A percentile compares a stretch with the other conserved stretches of the same genome.
Conservation (phyloP, 2,113 vertebrate species). For the Nansenia antarctica region DNA sequence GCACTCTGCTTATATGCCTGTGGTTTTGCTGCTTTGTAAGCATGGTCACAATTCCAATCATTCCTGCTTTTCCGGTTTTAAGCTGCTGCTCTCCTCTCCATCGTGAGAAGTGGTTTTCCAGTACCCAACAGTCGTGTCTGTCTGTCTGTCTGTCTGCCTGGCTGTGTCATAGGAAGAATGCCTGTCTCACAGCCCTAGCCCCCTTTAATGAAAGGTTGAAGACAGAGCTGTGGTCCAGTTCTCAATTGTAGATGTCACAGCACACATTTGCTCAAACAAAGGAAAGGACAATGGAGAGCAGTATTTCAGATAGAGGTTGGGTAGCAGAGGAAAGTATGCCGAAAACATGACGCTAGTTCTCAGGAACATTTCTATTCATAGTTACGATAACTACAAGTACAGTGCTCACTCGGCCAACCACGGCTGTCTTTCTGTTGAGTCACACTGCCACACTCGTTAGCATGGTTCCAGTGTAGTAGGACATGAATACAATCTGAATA, state of each 20-base stretch:
- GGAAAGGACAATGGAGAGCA: background rate
- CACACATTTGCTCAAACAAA: slow-evolving; percentile 9
- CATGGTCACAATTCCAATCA: slow-evolving; percentile 5
- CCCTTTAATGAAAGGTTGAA: background rate
- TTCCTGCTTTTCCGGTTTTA: slow-evolving; percentile 1
- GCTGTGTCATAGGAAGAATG: background rate
- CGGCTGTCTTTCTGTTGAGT: slow-evolving; percentile 47
- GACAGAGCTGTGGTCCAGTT: background rate
- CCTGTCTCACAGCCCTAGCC: background rate
- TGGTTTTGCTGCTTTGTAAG: slow-evolving; percentile 8
- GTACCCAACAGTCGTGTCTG: background rate
- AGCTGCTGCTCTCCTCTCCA: background rate
- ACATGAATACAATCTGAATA: background rate
- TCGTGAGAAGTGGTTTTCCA: background rate
- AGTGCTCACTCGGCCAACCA: slow-evolving; percentile 40
- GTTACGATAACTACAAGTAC: slow-evolving; percentile 22
- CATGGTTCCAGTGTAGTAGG: background rate
- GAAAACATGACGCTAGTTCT: slow-evolving; percentile 15
- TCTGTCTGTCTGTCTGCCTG: background rate
- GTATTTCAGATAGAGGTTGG: background rate
- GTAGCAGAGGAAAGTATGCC: background rate
- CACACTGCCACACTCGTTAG: slow-evolving; percentile 13
- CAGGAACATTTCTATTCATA: slow-evolving; percentile 33
- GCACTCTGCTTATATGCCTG: background rate
- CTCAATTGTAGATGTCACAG: background rate